phyloP scores from a whole-genome alignment of 2,797 vertebrate species.

The Labroides dimidiatus region DNA sequence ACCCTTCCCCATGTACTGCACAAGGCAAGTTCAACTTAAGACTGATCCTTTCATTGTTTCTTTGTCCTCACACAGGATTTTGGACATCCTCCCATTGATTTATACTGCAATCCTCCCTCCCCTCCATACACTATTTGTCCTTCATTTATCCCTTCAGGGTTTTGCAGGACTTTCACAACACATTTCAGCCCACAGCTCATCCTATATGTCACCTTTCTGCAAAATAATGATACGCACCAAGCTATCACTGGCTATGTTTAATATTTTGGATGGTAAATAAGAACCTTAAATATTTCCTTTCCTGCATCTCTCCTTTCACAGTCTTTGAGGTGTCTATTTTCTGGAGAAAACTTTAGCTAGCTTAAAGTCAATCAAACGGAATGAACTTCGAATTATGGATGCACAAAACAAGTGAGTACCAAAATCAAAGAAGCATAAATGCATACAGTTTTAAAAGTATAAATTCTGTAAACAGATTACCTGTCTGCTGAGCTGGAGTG shows the following conservation, averaged over 20 bases:
- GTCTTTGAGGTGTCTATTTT: not conserved
- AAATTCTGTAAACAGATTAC: slow-evolving; percentile 66
- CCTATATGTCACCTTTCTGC: not conserved
- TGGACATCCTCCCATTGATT: slow-evolving; percentile 9
- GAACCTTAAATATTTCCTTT: not conserved
- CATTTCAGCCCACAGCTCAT: not conserved
- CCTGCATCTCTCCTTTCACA: not conserved
- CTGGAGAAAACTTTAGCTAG: not conserved
- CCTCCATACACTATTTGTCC: not conserved
- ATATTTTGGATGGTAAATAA: slow-evolving; percentile 6
- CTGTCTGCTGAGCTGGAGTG: slow-evolving; percentile 68
- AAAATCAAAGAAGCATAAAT: slow-evolving; percentile 15
- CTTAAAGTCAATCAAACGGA: not conserved
- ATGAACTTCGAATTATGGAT: not conserved
- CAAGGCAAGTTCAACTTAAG: not conserved
- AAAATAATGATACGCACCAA: slow-evolving; percentile 5
- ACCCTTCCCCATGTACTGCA: not conserved
- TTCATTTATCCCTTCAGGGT: slow-evolving; percentile 20
- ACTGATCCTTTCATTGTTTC: not conserved
- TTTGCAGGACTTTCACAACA: slow-evolving; percentile 10
- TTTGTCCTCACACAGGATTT: slow-evolving; percentile 5
- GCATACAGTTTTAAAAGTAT: slow-evolving; percentile 35
- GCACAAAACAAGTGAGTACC: slow-evolving; percentile 5
- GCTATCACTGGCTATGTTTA: not conserved
- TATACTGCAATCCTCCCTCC: not conserved